These are phyloP conservation scores for Pachyseris speciosa DNA, from an alignment of 64 coral and sea anemone species.

Conservation along the genomic window DNA sequence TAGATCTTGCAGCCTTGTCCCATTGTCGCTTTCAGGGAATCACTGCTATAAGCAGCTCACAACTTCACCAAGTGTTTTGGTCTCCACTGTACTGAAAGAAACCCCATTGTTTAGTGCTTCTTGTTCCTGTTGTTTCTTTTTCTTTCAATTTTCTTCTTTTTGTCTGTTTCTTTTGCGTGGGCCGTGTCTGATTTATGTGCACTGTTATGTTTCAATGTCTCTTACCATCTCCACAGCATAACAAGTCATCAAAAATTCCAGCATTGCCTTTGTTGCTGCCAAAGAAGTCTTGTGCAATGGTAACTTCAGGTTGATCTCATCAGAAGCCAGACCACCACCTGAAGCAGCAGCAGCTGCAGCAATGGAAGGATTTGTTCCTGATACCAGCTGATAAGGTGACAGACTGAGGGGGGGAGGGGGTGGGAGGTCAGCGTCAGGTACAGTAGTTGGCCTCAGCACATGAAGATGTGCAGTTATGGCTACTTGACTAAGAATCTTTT, in stretches of 20 bases:
- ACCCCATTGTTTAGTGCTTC: no score
- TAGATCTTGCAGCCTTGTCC: no score
- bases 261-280: conserved; percentile 63
- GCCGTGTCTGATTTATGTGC: no score
- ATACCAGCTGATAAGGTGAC: conserved; percentile 87
- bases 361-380: conserved; percentile 78
- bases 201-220: neutral
- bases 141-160: no score
- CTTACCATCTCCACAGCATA: conserved; percentile 98
- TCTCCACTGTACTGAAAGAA: no score
- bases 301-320: conserved; percentile 85
- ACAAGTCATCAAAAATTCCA: conserved; percentile 96
- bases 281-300: conserved; percentile 77
- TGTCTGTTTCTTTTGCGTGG: no score
- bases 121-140: no score
- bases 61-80: no score
- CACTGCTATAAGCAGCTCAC: no score
- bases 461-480: conserved; percentile 87
- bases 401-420: conserved; percentile 94
- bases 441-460: conserved; percentile 69
- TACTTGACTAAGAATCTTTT: conserved; percentile 91
- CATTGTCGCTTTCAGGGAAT: no score
- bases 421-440: conserved; percentile 69
- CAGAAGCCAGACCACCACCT: conserved; percentile 89
- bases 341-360: conserved; percentile 90